phyloP scores from a whole-genome alignment of 2,113 vertebrate genomes.

The Scolopax mira region DNA sequence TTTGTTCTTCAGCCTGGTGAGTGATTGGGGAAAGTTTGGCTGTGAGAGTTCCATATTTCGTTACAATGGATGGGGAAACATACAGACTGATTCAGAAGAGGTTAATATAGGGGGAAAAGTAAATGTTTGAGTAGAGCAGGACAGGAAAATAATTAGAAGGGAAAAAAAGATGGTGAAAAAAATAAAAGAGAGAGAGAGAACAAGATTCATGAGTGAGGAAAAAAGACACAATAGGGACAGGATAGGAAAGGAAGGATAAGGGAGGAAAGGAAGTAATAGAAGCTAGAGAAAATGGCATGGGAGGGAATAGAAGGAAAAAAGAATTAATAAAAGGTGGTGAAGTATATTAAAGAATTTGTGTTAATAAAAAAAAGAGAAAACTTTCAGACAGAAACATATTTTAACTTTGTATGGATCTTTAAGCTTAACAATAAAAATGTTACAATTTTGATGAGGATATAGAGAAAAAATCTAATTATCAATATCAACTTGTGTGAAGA shows the following conservation, averaged over 20 bases:
- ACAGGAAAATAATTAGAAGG: neutral
- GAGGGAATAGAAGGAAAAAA: neutral
- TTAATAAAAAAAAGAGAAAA: neutral
- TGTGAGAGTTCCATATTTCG: neutral
- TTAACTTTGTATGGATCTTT: neutral
- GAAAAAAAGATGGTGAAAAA: neutral
- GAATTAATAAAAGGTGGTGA: neutral
- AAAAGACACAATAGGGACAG: neutral
- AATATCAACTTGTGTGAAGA: neutral
- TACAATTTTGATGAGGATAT: neutral
- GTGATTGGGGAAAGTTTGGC: neutral
- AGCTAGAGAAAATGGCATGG: neutral
- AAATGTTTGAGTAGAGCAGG: neutral
- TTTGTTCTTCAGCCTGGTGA: neutral
- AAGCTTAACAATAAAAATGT: fast-evolving
- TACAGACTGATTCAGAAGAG: neutral
- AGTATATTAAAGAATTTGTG: neutral
- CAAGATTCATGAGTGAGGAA: neutral
- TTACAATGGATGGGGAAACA: neutral
- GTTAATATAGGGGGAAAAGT: neutral
- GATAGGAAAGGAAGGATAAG: neutral
- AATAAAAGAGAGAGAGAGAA: neutral
- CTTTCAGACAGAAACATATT: neutral
- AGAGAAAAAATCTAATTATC: neutral
- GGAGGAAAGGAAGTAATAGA: neutral